Percentiles rank a stretch among this genome's conserved stretches.
phyloP scores from a whole-genome alignment of 2,797 vertebrate genomes.

The Euphonia xanthogaster region DNA sequence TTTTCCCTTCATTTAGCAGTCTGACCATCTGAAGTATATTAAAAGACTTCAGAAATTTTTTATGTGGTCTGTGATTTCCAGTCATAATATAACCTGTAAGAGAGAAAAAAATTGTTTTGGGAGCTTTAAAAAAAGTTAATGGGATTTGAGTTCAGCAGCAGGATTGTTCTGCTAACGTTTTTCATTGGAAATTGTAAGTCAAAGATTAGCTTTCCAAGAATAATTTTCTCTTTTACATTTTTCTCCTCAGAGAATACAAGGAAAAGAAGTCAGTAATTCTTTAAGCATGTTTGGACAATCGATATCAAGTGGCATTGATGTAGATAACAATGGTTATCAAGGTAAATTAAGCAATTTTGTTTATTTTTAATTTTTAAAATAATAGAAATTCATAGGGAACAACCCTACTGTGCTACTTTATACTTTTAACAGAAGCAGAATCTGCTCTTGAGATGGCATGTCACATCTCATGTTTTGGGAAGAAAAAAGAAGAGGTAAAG shows the following conservation, averaged over 20 bases:
- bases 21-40: background rate
- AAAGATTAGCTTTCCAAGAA: background rate
- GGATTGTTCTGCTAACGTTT: background rate
- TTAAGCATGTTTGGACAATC: constrained; percentile 96
- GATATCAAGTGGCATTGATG: constrained; percentile 88
- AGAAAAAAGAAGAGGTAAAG: background rate
- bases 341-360: constrained; percentile 76
- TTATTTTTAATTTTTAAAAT: background rate
- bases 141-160: background rate
- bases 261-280: constrained; percentile 78
- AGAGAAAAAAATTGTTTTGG: background rate
- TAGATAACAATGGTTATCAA: constrained; percentile 91
- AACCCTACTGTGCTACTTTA: background rate
- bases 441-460: background rate
- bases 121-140: background rate
- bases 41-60: background rate
- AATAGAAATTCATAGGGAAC: background rate
- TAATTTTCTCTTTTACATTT: background rate
- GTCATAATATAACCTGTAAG: background rate
- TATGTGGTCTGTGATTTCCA: background rate
- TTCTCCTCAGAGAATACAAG: constrained; percentile 86
- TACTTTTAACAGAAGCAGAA: background rate
- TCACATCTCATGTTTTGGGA: background rate
- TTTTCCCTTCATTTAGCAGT: background rate
- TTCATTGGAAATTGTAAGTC: background rate